phyloP scores from a whole-genome alignment of 1,140 invertebrate species.

The Pteromalus puparum region DNA sequence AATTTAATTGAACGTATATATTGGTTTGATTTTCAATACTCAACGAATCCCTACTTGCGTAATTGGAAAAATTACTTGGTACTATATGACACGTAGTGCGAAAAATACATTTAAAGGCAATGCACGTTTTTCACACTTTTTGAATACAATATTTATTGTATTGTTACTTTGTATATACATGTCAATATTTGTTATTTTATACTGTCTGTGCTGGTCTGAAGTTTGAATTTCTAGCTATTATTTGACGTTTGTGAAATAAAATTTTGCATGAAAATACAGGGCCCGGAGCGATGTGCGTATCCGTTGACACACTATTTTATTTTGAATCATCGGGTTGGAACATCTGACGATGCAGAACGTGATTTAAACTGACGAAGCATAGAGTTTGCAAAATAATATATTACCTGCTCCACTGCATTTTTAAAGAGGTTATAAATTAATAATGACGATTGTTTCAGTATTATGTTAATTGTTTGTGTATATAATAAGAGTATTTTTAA shows the following conservation, averaged over 20 bases:
- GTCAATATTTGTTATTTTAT: no score
- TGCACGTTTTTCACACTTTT: no score
- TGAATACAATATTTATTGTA: no score
- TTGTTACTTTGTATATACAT: no score
- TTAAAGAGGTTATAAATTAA: constrained; percentile 23
- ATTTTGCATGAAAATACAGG: not conserved
- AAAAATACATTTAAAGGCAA: no score
- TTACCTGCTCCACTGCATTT: not conserved
- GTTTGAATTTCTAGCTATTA: not conserved
- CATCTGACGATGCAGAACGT: constrained; percentile 56
- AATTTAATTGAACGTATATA: no score
- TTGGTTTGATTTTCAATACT: no score
- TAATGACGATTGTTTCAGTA: not conserved
- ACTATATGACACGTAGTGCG: no score
- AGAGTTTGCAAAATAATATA: constrained; percentile 47
- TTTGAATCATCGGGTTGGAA: constrained; percentile 58
- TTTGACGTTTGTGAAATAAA: not conserved
- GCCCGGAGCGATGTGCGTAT: not conserved
- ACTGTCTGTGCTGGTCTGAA: not conserved
- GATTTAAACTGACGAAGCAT: constrained; percentile 55
- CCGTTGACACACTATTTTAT: constrained; percentile 54
- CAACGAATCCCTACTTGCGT: no score
- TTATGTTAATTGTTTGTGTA: not conserved
- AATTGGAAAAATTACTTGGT: no score
- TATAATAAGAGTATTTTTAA: not conserved